A percentile compares a stretch with the other conserved stretches of the same genome.
Conservation (phyloP, 2,888 invertebrate genomes). For the Athetis lepigone region DNA sequence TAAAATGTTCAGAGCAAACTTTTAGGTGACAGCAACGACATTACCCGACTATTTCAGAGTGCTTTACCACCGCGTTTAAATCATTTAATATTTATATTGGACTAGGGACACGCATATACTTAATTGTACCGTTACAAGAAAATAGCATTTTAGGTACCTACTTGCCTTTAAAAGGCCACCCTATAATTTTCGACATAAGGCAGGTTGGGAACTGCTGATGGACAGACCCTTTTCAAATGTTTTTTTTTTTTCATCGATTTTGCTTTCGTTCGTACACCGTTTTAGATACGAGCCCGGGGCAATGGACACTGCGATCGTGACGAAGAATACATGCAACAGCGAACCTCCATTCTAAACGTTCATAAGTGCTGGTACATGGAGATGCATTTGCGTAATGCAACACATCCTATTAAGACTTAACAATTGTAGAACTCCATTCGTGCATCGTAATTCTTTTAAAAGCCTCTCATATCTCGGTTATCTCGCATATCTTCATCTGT, state of each 20-base stretch:
- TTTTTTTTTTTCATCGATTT: not conserved
- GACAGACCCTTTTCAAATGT: conserved; percentile 3
- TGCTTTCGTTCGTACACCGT: not conserved
- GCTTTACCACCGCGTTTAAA: conserved; percentile 45
- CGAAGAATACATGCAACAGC: not conserved
- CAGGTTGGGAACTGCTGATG: not conserved
- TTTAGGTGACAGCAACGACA: conserved; percentile 42
- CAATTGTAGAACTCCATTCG: conserved; percentile 24
- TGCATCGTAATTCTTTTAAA: conserved; percentile 53
- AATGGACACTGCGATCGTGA: not conserved
- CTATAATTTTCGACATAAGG: conserved; percentile 8
- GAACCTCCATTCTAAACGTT: conserved; percentile 1
- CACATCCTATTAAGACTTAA: conserved; percentile 23
- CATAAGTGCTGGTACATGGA: not conserved
- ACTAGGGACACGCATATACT: conserved; percentile 27
- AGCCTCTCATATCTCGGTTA: conserved; percentile 37
- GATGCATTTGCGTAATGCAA: conserved; percentile 23
- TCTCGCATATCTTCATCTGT: conserved; percentile 43
- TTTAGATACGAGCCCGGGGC: not conserved
- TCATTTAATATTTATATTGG: conserved; percentile 50
- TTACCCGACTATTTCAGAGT: conserved; percentile 39
- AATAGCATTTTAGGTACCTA: conserved; percentile 7
- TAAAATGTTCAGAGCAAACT: conserved; percentile 50
- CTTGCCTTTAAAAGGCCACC: conserved; percentile 13
- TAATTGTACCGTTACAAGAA: conserved; percentile 22